These are phyloP conservation scores for Cinara cedri DNA, from an alignment of 2,888 invertebrate species.

Conservation along the genomic window DNA sequence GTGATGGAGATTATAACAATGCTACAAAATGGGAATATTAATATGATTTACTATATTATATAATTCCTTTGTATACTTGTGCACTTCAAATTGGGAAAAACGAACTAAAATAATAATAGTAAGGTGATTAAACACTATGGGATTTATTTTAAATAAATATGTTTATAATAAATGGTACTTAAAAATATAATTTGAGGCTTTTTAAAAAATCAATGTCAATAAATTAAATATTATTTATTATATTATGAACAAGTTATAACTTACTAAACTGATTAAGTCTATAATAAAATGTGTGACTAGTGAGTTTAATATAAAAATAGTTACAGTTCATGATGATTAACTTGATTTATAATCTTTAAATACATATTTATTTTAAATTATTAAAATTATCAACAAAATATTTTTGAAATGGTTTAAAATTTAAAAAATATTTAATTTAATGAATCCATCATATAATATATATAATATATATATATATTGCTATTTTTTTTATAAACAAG, in stretches of 20 bases:
- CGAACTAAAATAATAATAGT: slow-evolving; percentile 16
- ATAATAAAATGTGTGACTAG: not conserved
- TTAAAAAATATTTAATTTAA: not conserved
- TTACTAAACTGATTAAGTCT: not conserved
- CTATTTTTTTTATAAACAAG: slow-evolving; percentile 5
- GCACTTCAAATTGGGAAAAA: slow-evolving; percentile 12
- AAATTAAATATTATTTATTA: not conserved
- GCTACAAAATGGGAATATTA: slow-evolving; percentile 96
- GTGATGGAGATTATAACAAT: slow-evolving; percentile 75
- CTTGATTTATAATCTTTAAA: not conserved
- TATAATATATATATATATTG: slow-evolving; percentile 14
- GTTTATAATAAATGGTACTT: not conserved
- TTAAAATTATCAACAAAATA: not conserved
- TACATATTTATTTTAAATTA: not conserved
- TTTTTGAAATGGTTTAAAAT: not conserved
- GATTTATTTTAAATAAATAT: slow-evolving; percentile 7
- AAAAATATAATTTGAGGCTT: not conserved
- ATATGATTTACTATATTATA: slow-evolving; percentile 50
- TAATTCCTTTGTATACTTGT: not conserved
- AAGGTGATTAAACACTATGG: slow-evolving; percentile 12
- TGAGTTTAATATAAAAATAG: not conserved
- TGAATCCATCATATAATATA: slow-evolving; percentile 10
- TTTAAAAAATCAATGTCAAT: not conserved
- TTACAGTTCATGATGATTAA: not conserved
- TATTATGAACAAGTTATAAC: not conserved